These are phyloP conservation scores for Brachypteracias leptosomus DNA, from an alignment of 2,113 vertebrate genomes.

Conservation along the genomic window DNA sequence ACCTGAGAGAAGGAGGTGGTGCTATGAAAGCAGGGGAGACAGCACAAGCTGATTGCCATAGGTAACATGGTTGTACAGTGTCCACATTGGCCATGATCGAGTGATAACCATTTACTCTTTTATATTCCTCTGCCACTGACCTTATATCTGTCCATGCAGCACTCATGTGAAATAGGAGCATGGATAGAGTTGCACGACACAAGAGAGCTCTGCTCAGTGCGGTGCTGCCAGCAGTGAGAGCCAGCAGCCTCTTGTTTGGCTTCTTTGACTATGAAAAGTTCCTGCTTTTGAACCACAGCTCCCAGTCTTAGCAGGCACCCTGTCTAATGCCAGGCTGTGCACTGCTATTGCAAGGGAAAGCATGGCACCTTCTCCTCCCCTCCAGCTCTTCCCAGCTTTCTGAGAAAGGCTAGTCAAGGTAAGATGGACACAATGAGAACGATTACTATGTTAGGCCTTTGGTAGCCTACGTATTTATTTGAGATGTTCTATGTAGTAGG, in stretches of 20 bases:
- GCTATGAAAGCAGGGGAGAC: not conserved
- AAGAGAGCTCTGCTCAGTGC: fast-evolving
- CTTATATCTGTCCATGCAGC: not conserved
- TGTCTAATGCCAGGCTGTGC: not conserved
- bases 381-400: not conserved
- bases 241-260: not conserved
- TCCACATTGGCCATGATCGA: not conserved
- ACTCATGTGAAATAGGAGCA: not conserved
- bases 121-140: not conserved
- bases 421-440: fast-evolving
- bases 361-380: not conserved
- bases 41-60: not conserved
- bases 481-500: not conserved
- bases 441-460: not conserved
- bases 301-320: not conserved
- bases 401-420: not conserved
- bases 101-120: not conserved
- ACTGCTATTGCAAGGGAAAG: not conserved
- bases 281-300: not conserved
- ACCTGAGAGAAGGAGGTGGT: not conserved
- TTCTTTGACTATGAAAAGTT: not conserved
- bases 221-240: not conserved
- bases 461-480: not conserved
- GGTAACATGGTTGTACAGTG: not conserved
- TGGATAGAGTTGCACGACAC: not conserved